Conservation (phyloP, 1,140 invertebrate species). For the Nasonia vitripennis region DNA sequence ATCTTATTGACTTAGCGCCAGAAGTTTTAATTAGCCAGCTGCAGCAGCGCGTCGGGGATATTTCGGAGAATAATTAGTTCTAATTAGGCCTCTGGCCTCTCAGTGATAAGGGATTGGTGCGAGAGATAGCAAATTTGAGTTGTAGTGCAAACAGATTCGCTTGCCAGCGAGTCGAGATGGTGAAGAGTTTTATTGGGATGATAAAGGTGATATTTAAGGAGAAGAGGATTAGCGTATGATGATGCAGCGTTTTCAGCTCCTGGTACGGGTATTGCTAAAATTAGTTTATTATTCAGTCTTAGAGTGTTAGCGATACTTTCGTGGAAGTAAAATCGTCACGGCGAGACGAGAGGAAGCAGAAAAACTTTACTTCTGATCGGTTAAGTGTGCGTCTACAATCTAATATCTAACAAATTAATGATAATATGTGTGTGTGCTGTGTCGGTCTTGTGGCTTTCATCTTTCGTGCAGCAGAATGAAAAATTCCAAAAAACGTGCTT, state of each 20-base stretch:
- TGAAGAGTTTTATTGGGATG: too few relatives aligned
- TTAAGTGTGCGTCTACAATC: background rate
- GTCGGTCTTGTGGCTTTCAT: too few relatives aligned
- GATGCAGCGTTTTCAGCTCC: too few relatives aligned
- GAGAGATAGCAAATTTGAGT: background rate
- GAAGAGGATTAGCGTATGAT: too few relatives aligned
- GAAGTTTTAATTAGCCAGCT: conserved; percentile 11
- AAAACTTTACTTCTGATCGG: conserved; percentile 18
- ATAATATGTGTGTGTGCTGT: too few relatives aligned
- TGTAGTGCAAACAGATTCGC: too few relatives aligned
- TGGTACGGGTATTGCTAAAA: too few relatives aligned
- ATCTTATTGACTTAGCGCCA: background rate
- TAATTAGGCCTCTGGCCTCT: background rate
- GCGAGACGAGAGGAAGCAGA: background rate
- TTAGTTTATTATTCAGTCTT: background rate
- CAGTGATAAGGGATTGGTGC: background rate
- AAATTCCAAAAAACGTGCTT: background rate
- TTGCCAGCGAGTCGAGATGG: too few relatives aligned
- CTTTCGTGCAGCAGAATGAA: too few relatives aligned
- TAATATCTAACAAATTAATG: too few relatives aligned
- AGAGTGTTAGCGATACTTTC: background rate
- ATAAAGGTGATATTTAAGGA: too few relatives aligned
- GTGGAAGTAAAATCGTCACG: conserved; percentile 13
- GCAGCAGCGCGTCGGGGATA: background rate
- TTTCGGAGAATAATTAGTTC: background rate